Conservation (phyloP, 1,140 invertebrate genomes). For the Cryptotermes secundus region DNA sequence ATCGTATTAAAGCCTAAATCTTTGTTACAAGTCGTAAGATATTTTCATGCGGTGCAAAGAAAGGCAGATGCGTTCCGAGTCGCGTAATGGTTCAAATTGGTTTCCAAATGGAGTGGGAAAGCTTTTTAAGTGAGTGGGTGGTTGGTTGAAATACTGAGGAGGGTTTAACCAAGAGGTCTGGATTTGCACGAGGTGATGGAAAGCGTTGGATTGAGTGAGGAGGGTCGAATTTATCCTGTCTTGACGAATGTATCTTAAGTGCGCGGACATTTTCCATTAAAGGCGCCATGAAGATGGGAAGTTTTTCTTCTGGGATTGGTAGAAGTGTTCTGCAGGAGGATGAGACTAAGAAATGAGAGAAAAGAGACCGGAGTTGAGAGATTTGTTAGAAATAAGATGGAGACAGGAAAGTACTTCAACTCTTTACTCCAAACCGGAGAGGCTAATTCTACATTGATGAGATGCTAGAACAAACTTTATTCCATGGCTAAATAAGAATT, state of each 20-base stretch:
- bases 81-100: neutral
- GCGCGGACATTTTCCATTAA: slow-evolving; percentile 9
- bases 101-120: neutral
- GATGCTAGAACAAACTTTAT: slow-evolving; percentile 6
- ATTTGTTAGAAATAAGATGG: slow-evolving; percentile 12
- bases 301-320: slow-evolving; percentile 11
- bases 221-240: neutral
- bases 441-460: slow-evolving; percentile 9
- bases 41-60: neutral
- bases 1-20: neutral
- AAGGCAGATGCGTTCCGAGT: neutral
- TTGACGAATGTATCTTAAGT: neutral
- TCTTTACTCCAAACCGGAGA: neutral
- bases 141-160: neutral
- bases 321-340: neutral
- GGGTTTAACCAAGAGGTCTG: neutral
- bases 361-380: neutral
- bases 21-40: neutral
- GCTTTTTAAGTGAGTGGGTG: slow-evolving; percentile 5
- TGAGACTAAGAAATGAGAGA: neutral
- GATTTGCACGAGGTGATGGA: neutral
- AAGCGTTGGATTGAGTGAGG: neutral
- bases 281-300: neutral
- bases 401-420: neutral
- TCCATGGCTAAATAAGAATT: neutral